Percentiles rank a stretch among this genome's conserved stretches.
Evolutionary conservation across 1,140 invertebrate genomes (phyloP).

Genomic region (Leucophenga varia): DNA sequence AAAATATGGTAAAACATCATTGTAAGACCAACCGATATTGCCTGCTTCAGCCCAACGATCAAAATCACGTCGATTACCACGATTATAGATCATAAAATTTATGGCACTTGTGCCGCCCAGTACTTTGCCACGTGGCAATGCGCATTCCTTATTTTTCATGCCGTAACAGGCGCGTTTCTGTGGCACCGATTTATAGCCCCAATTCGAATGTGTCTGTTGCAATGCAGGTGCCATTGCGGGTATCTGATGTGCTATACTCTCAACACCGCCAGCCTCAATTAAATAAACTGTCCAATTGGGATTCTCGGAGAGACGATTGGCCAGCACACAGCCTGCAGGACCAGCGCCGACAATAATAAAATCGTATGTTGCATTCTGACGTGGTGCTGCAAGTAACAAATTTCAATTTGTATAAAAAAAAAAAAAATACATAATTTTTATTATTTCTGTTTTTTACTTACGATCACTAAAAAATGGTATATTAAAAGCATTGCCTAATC

Average conservation of each 20-base stretch:
- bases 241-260: conserved; percentile 68
- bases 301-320: conserved; percentile 68
- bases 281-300: conserved; percentile 60
- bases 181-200: conserved; percentile 68
- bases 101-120: conserved; percentile 77
- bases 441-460: conserved; percentile 12
- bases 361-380: conserved; percentile 63
- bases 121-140: conserved; percentile 64
- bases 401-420: background rate
- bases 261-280: conserved; percentile 69
- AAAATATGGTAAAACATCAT: conserved; percentile 71
- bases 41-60: conserved; percentile 73
- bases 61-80: conserved; percentile 76
- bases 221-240: conserved; percentile 64
- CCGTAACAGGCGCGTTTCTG: conserved; percentile 64
- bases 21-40: conserved; percentile 72
- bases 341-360: conserved; percentile 88
- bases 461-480: conserved; percentile 35
- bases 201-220: conserved; percentile 64
- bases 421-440: conserved; percentile 1
- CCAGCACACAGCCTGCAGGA: conserved; percentile 78
- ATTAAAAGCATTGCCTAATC: conserved; percentile 32
- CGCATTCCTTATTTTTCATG: conserved; percentile 60
- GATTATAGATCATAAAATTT: conserved; percentile 87
- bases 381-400: conserved; percentile 23